Percentiles rank a stretch among this genome's conserved stretches.
Evolutionary conservation across 92 coral and sea anemone genomes (phyloP).

Genomic region (Porites lobata): DNA sequence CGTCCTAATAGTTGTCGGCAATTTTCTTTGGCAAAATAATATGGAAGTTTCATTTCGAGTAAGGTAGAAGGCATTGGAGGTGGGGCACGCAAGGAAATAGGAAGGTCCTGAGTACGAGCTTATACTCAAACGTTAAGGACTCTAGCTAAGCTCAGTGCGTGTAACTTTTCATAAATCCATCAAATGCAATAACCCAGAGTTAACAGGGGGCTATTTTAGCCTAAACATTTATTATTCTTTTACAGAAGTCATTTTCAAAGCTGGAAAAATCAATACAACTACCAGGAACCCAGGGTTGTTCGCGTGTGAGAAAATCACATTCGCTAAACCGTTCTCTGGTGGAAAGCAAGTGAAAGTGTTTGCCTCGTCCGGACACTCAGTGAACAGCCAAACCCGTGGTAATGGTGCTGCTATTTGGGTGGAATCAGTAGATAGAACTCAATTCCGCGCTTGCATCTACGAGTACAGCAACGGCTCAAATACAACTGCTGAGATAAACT

Average conservation of each 20-base stretch:
- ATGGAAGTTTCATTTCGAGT: too few relatives aligned
- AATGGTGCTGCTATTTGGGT: conserved; percentile 44
- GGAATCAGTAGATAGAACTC: neutral
- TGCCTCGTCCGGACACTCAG: conserved; percentile 6
- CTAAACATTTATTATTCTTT: too few relatives aligned
- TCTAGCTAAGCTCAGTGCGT: too few relatives aligned
- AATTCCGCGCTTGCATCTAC: conserved; percentile 1
- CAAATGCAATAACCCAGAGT: neutral
- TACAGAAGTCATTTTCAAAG: neutral
- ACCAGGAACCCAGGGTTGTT: conserved; percentile 10
- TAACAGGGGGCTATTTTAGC: neutral
- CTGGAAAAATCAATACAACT: conserved; percentile 9
- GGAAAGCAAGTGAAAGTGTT: conserved; percentile 6
- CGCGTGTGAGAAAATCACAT: conserved; percentile 2
- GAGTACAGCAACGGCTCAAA: conserved; percentile 19
- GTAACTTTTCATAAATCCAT: neutral
- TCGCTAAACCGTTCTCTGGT: neutral
- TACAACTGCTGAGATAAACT: neutral
- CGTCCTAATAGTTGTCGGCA: too few relatives aligned
- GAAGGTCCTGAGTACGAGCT: too few relatives aligned
- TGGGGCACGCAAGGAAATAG: too few relatives aligned
- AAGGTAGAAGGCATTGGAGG: too few relatives aligned
- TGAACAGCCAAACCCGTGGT: neutral
- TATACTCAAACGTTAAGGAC: too few relatives aligned
- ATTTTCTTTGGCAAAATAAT: neutral